These are phyloP conservation scores for Tenthredo notha DNA, from an alignment of 2,888 invertebrate genomes.

Conservation along the genomic window DNA sequence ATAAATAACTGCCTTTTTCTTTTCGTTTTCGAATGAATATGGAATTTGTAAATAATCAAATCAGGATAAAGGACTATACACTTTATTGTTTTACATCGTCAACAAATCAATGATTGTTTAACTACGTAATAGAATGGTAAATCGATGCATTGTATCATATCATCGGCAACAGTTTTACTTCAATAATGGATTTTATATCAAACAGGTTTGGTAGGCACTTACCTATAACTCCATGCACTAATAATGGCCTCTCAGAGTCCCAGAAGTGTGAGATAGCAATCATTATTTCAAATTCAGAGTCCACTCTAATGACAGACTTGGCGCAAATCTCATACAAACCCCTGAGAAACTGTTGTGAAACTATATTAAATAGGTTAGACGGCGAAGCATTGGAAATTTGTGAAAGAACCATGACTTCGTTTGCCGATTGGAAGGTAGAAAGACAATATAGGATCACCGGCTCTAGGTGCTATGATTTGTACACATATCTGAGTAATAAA, in stretches of 20 bases:
- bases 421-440: conserved; percentile 57
- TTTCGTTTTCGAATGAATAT: too few species aligned
- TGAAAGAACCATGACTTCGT: conserved; percentile 47
- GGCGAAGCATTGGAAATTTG: conserved; percentile 54
- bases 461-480: conserved; percentile 60
- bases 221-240: conserved; percentile 14
- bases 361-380: conserved; percentile 28
- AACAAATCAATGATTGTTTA: too few species aligned
- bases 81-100: too few species aligned
- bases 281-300: conserved; percentile 48
- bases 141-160: background rate
- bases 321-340: conserved; percentile 20
- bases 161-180: background rate
- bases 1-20: too few species aligned
- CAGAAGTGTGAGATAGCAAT: conserved; percentile 28
- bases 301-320: conserved; percentile 51
- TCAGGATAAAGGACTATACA: too few species aligned
- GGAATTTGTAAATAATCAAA: too few species aligned
- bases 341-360: conserved; percentile 55
- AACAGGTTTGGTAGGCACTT: conserved; percentile 43
- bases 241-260: conserved; percentile 15
- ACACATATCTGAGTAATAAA: conserved; percentile 61
- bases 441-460: conserved; percentile 59
- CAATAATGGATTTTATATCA: background rate
- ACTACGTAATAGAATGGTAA: too few species aligned